Percentiles rank a stretch among this genome's conserved stretches.
phyloP scores from a whole-genome alignment of 2,113 vertebrate species.

The Leptocoma aspasia region DNA sequence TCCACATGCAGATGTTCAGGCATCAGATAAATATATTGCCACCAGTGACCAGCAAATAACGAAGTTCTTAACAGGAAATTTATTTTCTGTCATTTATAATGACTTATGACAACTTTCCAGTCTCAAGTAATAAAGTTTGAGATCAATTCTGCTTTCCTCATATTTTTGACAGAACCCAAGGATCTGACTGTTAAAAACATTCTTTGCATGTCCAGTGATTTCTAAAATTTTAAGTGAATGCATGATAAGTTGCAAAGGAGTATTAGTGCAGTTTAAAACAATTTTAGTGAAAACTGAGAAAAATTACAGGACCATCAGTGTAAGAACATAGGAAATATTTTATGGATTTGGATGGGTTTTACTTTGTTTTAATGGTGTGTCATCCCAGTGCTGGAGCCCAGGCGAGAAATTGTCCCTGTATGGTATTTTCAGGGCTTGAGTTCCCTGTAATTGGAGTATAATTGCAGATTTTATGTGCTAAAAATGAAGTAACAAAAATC shows the following conservation, averaged over 20 bases:
- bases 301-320: accelerated
- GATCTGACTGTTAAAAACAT: background rate
- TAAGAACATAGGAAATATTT: background rate
- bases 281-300: background rate
- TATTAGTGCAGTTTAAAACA: background rate
- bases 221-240: background rate
- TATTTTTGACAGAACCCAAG: background rate
- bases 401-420: background rate
- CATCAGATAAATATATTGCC: background rate
- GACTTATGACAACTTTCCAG: background rate
- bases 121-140: background rate
- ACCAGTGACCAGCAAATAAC: background rate
- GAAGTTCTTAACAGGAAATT: background rate
- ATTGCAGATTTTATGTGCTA: background rate
- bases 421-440: background rate
- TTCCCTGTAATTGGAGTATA: background rate
- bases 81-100: background rate
- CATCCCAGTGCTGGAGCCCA: background rate
- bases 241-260: background rate
- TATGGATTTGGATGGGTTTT: background rate
- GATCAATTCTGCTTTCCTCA: background rate
- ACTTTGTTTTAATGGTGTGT: background rate
- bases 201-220: background rate
- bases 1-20: background rate
- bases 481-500: background rate